Evolutionary conservation across 1,140 invertebrate species (phyloP), one percentile per base, ranked within the genome.

Genomic region (Rhopalosiphum maidis): DNA sequence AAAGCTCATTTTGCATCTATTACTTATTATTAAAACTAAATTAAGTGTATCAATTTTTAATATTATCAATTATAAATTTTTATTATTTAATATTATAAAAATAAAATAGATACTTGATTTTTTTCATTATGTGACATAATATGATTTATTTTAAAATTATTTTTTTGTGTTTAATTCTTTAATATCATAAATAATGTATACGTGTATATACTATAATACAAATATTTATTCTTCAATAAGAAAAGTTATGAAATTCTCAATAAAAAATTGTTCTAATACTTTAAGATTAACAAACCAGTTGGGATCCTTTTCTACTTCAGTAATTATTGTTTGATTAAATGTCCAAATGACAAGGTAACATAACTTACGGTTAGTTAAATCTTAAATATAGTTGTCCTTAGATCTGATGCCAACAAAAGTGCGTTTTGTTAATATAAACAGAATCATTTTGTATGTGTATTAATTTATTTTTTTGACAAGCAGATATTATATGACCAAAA

Each of bases 291-390:
- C 0, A 41, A 85, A 41, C 83, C 83, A 85, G 6, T 41, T 41
- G 8, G 21, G 25, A 85, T 85, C 83, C 41, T 85, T 85, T 85
- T 85, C 83, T 0, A 85, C 41, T 85, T 85, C 41, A 0, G 83
- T 41, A 9, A 85, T 85, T 3, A 85, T 85, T 85, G 37, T 9
- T 85, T 85, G 83, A 41, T 9, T 9, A 8, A 41, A 37, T 41
- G 83, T 85, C 83, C 41, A 85, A 43, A 85, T 85, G 2, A 85
- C 83, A 7, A 85, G 22, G 83, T 85, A 85, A 85, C 41, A 85
- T 1, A 23, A 85, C 30, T 85, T 85, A 0, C 37, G 83, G 7
- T 85, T 85, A 23, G 37, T 85, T 85, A 85, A 8, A 85, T 85
- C 22, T 85, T 85, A 85, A 8, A 85, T 85, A 85, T 23, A 85